Conservation (phyloP, 2,797 vertebrate species). For the Sebastes oblongus region DNA sequence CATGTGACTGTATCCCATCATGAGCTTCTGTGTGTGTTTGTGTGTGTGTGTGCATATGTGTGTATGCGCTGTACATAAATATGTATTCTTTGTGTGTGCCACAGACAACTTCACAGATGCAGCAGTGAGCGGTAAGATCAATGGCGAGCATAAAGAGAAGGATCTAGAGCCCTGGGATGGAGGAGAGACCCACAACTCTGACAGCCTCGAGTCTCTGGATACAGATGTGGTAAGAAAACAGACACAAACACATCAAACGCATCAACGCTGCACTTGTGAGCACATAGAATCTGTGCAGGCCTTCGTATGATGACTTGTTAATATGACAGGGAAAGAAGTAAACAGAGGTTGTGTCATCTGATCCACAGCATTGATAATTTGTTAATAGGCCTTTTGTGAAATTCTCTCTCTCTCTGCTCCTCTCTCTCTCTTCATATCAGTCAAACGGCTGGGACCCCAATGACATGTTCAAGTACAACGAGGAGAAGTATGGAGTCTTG, state of each 20-base stretch:
- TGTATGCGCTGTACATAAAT: slow-evolving; percentile 11
- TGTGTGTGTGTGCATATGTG: not conserved
- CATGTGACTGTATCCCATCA: slow-evolving; percentile 12
- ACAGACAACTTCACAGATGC: slow-evolving; percentile 97
- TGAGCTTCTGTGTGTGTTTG: not conserved
- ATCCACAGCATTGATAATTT: slow-evolving; percentile 3
- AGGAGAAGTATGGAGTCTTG: slow-evolving; percentile 97
- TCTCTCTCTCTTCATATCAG: slow-evolving; percentile 69
- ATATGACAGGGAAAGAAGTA: not conserved
- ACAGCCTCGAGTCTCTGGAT: slow-evolving; percentile 94
- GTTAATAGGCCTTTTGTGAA: not conserved
- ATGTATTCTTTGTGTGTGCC: slow-evolving; percentile 45
- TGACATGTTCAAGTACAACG: slow-evolving; percentile 99
- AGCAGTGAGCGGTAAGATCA: slow-evolving; percentile 90
- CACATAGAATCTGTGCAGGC: not conserved
- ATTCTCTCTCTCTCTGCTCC: not conserved
- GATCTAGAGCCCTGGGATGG: slow-evolving; percentile 98
- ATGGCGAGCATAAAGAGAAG: slow-evolving; percentile 98
- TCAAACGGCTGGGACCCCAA: slow-evolving; percentile 99
- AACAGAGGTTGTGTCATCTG: not conserved
- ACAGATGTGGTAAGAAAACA: slow-evolving; percentile 90
- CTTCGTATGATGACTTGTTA: not conserved
- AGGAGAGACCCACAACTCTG: slow-evolving; percentile 88
- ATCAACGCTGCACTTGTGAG: not conserved
- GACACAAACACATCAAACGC: not conserved